These are phyloP conservation scores for Ladona fulva DNA, from an alignment of 1,140 invertebrate genomes.

Conservation along the genomic window DNA sequence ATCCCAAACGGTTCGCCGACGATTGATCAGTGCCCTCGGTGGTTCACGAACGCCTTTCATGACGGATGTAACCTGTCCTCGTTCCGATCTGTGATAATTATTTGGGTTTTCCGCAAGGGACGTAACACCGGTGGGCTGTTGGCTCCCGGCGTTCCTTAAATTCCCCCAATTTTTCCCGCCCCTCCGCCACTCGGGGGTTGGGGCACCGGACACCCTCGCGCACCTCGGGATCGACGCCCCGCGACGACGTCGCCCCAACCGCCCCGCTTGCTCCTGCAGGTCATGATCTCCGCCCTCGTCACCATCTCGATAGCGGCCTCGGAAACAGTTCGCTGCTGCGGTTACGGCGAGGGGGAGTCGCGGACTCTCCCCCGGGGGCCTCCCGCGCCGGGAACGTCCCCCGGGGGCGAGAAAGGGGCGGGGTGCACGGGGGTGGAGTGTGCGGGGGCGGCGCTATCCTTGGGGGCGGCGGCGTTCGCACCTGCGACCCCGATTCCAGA, in stretches of 20 bases:
- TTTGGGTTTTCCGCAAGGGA: not conserved
- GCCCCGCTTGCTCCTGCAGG: not conserved
- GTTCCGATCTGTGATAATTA: too few species aligned
- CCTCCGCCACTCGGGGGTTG: not conserved
- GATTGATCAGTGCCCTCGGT: too few species aligned
- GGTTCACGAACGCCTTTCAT: too few species aligned
- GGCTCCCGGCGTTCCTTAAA: too few species aligned
- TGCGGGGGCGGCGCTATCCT: not conserved
- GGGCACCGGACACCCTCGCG: too few species aligned
- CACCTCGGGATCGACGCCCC: not conserved
- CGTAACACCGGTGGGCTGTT: not conserved
- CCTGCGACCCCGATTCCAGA: not conserved
- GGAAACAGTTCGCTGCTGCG: not conserved
- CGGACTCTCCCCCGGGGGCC: not conserved
- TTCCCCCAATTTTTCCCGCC: too few species aligned
- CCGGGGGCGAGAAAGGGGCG: not conserved
- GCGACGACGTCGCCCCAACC: not conserved
- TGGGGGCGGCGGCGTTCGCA: not conserved
- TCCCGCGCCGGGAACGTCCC: not conserved
- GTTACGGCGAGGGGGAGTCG: not conserved
- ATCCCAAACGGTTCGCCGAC: not conserved
- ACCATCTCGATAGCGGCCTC: not conserved
- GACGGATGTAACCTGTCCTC: too few species aligned
- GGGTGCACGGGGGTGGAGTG: not conserved
- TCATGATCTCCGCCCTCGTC: not conserved